Base-by-base conservation (phyloP, 2,797 vertebrate genomes). In the Lepilemur ruficaudatus region DNA sequence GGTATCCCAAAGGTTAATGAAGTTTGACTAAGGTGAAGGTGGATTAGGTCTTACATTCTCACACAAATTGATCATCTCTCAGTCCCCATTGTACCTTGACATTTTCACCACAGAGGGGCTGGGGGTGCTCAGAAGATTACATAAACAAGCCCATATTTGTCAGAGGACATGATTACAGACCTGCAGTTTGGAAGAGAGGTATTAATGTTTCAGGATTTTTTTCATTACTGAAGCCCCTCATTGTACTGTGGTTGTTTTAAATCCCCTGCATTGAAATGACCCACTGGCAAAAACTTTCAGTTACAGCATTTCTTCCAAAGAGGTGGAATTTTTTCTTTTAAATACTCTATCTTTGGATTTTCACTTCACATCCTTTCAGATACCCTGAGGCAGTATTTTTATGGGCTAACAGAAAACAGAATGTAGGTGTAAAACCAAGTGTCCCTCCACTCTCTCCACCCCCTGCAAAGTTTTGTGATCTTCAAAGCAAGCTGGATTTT, bases 81-180 rank as follows among this genome's bases (percentile, higher is more conserved):
- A 73, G 38, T 72, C 18, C n/a, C 70, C 85, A 97, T 95, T 95
- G 86, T 95, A 78, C 87, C 50, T 76, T 78, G 70, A 92, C 70
- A 90, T 96, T 96, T 95, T 97, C 61, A 92, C 76, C 67, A 94
- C 93, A 94, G 82, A 94, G 91, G 63, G 57, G 0, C 48, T 75
- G 7, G 43, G 61, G 59, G 7, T 81, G 61, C 84, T 93, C 76
- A 35, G n/a, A 79, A 85, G 78, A 92, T 94, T 93, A 93, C 57
- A 82, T 57, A 32, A 88, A 5, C 90, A 75, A 93, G 50, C 35
- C 23, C 18, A 5, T 73, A 69, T 97, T 94, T 91, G 81, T 94
- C 72, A 69, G 75, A 76, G 83, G 69, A 93, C 55, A 9, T 22
- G 76, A 93, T 95, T 94, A 88, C 50, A 94, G 90, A 87, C 92